These are phyloP conservation scores for Hydrotaea diabolus DNA, from an alignment of 2,888 invertebrate genomes.

Conservation along the genomic window DNA sequence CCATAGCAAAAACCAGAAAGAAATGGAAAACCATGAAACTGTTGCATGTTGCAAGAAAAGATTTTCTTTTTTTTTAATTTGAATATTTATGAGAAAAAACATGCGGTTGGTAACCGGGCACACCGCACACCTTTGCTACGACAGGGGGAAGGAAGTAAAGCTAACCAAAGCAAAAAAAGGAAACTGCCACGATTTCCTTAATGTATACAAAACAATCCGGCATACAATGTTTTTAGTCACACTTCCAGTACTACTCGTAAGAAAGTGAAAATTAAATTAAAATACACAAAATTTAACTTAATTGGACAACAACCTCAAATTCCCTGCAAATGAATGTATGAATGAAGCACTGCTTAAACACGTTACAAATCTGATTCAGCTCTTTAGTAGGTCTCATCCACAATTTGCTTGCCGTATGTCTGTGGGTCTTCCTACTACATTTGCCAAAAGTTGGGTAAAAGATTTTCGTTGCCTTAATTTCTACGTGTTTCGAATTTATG, in stretches of 20 bases:
- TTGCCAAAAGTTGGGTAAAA: neutral
- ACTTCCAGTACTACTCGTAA: neutral
- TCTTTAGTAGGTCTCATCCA: neutral
- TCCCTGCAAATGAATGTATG: neutral
- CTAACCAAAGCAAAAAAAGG: neutral
- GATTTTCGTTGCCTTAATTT: conserved; percentile 41
- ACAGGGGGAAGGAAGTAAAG: neutral
- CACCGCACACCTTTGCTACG: neutral
- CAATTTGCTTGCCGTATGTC: conserved; percentile 21
- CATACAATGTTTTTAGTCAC: neutral
- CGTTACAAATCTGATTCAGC: conserved; percentile 34
- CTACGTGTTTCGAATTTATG: conserved; percentile 53
- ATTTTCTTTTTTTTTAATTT: neutral
- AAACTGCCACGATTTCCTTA: conserved; percentile 36
- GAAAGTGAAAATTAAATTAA: neutral
- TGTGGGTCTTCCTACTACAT: neutral
- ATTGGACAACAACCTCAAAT: neutral
- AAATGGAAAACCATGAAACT: conserved; percentile 29
- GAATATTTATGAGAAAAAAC: neutral
- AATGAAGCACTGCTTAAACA: neutral
- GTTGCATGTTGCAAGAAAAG: conserved; percentile 43
- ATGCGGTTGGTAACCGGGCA: neutral
- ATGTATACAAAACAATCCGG: neutral
- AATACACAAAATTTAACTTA: neutral
- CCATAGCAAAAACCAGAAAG: conserved; percentile 10